A percentile compares a stretch with the other conserved stretches of the same genome.
These are phyloP conservation scores for Exocentrus adspersus DNA, from an alignment of 2,888 invertebrate genomes.

Conservation along the genomic window DNA sequence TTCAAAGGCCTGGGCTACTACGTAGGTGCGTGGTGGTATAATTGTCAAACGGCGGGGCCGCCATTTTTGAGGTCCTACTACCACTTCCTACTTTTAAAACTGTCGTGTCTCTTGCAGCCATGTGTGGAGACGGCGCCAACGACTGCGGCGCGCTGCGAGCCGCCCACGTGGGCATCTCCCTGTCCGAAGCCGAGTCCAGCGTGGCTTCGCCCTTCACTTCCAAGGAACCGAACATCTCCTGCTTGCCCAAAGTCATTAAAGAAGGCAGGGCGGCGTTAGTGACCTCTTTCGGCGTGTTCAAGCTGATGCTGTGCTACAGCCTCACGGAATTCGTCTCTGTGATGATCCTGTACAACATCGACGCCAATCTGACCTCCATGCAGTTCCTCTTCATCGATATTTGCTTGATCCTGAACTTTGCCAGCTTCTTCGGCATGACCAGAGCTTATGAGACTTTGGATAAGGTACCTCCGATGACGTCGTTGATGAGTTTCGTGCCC, in stretches of 20 bases:
- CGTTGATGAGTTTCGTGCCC: conserved; percentile 65
- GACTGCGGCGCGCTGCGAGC: conserved; percentile 95
- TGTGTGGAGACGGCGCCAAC: conserved; percentile 98
- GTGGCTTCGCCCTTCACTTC: conserved; percentile 96
- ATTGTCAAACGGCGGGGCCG: too few relatives aligned
- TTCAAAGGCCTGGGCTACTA: conserved; percentile 88
- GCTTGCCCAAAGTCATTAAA: conserved; percentile 81
- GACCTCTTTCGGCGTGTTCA: conserved; percentile 98
- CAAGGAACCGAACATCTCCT: conserved; percentile 83
- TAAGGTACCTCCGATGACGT: conserved; percentile 67
- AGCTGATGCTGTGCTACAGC: conserved; percentile 97
- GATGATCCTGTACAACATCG: conserved; percentile 82
- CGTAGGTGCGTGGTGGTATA: too few relatives aligned
- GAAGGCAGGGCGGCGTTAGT: conserved; percentile 94
- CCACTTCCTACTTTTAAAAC: too few relatives aligned
- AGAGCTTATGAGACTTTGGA: conserved; percentile 64
- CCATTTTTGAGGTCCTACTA: too few relatives aligned
- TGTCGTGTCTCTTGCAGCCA: conserved; percentile 72
- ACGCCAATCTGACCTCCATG: conserved; percentile 70
- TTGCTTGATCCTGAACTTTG: conserved; percentile 70
- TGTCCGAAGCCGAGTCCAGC: conserved; percentile 92
- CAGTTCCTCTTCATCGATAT: conserved; percentile 77
- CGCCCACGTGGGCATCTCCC: conserved; percentile 90
- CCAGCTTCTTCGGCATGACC: conserved; percentile 73
- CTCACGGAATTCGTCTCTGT: conserved; percentile 91